Evolutionary conservation across 2,797 vertebrate genomes (phyloP).

Genomic region (Eremophila alpestris): DNA sequence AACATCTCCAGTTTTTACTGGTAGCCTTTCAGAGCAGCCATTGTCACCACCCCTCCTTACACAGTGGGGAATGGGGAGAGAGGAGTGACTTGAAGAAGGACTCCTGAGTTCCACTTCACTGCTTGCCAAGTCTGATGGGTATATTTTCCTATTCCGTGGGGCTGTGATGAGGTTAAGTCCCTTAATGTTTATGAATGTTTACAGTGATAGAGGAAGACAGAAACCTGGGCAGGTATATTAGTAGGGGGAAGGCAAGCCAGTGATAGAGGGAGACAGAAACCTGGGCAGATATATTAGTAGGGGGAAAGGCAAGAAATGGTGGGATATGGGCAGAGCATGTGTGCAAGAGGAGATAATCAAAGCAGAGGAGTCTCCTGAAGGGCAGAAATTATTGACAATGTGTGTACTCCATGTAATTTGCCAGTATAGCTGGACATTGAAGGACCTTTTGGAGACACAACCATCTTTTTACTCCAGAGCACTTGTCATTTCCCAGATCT

Average conservation of each 20-base stretch:
- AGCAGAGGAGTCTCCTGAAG: background rate
- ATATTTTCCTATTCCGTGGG: background rate
- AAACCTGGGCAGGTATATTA: constrained; percentile 35
- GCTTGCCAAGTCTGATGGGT: constrained; percentile 16
- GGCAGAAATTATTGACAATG: background rate
- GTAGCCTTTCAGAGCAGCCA: background rate
- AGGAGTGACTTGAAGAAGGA: background rate
- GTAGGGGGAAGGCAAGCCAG: background rate
- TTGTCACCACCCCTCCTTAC: background rate
- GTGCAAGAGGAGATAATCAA: background rate
- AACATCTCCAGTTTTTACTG: background rate
- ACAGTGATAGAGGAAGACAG: constrained; percentile 19
- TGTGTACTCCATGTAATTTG: background rate
- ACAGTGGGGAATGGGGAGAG: background rate
- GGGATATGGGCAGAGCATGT: background rate
- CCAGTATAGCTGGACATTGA: background rate
- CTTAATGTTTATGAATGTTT: constrained; percentile 63
- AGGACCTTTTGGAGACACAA: background rate
- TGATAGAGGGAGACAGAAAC: constrained; percentile 34
- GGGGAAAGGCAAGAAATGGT: background rate
- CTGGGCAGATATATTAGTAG: constrained; percentile 33
- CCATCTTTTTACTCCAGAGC: background rate
- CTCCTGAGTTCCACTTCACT: constrained; percentile 32
- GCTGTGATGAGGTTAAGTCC: constrained; percentile 55
- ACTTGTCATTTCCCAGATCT: background rate